Conservation (phyloP, 2,888 invertebrate species). For the Danaus chrysippus region DNA sequence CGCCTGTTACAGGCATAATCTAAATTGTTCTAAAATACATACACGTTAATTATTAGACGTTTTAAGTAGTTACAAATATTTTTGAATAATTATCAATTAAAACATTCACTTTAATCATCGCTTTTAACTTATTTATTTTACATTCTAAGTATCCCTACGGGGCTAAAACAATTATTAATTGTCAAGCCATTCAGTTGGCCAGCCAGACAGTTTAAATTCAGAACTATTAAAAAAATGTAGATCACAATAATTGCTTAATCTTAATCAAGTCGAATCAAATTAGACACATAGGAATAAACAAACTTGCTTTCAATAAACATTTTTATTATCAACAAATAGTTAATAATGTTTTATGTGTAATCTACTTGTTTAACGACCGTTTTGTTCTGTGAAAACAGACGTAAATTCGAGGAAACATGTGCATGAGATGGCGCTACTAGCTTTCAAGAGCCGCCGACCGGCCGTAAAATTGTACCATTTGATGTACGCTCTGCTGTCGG, state of each 20-base stretch:
- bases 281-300: conserved; percentile 2
- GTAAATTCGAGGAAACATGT: conserved; percentile 77
- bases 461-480: conserved; percentile 65
- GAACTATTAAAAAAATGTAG: neutral
- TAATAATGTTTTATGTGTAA: conserved; percentile 68
- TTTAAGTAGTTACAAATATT: no score
- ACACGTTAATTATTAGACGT: no score
- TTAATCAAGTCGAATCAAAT: neutral
- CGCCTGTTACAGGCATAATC: no score
- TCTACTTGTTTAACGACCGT: conserved; percentile 70
- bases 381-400: conserved; percentile 77
- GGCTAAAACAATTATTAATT: no score
- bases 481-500: conserved; percentile 66
- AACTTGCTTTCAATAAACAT: conserved; percentile 23
- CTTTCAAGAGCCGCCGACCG: conserved; percentile 60
- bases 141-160: no score
- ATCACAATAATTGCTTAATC: neutral
- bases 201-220: neutral
- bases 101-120: no score
- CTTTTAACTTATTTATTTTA: no score
- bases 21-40: no score
- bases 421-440: conserved; percentile 71
- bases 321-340: conserved; percentile 66
- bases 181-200: neutral
- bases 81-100: no score